Percentiles rank a stretch among this genome's conserved stretches.
phyloP scores from a whole-genome alignment of 2,797 vertebrate species.

The Babyrousa celebensis region DNA sequence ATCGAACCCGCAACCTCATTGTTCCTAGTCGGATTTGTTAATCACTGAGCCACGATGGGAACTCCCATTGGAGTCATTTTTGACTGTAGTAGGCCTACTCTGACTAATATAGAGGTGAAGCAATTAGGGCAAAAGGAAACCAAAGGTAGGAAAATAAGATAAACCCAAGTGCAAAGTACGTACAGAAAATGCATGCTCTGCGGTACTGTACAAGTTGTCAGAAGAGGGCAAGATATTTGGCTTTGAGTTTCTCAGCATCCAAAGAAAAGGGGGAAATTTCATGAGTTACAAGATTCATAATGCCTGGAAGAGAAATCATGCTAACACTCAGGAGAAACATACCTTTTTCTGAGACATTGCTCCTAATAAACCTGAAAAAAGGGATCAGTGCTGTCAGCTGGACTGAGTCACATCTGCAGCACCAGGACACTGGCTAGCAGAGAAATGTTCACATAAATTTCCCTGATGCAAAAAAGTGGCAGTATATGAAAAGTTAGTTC shows the following conservation, averaged over 20 bases:
- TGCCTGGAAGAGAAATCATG: neutral
- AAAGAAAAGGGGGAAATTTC: neutral
- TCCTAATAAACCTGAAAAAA: neutral
- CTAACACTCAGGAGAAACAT: neutral
- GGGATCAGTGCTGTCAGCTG: neutral
- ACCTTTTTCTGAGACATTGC: slow-evolving; percentile 8
- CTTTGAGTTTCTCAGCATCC: neutral
- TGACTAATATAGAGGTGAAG: neutral
- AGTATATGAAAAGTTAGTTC: neutral
- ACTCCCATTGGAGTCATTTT: neutral
- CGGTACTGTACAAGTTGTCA: neutral
- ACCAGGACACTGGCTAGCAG: neutral
- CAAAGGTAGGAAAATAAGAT: neutral
- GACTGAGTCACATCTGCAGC: neutral
- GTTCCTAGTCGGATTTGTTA: too few species aligned
- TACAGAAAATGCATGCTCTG: neutral
- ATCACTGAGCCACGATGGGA: too few species aligned
- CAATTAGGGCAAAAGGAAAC: slow-evolving; percentile 7
- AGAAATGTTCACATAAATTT: neutral
- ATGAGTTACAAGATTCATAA: neutral
- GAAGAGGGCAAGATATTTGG: neutral
- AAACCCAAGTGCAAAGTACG: neutral
- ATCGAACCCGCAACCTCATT: too few species aligned
- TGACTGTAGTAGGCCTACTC: neutral
- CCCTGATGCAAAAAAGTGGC: neutral